These are phyloP conservation scores for Betta splendens DNA, from an alignment of 2,797 vertebrate genomes.

Conservation along the genomic window DNA sequence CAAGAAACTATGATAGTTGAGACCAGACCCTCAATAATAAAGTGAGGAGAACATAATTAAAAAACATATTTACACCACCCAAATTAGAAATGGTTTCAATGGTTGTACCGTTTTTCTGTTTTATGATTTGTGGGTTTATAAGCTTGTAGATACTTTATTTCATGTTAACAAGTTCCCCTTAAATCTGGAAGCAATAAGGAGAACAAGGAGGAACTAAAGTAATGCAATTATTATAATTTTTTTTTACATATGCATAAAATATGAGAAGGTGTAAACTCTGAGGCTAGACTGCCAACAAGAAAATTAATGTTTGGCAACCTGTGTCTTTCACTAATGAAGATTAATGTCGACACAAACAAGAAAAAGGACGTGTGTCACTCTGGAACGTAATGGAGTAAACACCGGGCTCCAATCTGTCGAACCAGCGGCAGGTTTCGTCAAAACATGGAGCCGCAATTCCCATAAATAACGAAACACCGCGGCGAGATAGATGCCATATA, in stretches of 20 bases:
- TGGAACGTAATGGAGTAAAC: conserved; percentile 26
- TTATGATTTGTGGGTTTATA: neutral
- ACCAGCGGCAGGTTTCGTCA: neutral
- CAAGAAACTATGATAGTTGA: neutral
- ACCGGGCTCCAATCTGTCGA: conserved; percentile 4
- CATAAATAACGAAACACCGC: conserved; percentile 4
- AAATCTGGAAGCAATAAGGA: neutral
- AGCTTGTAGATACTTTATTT: neutral
- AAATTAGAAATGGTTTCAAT: neutral
- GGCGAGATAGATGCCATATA: neutral
- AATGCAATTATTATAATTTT: conserved; percentile 43
- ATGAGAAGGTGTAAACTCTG: conserved; percentile 1
- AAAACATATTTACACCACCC: neutral
- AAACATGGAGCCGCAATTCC: neutral
- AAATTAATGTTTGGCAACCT: conserved; percentile 49
- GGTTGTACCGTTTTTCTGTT: neutral
- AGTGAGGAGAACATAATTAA: neutral
- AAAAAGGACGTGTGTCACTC: conserved; percentile 42
- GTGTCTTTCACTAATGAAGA: conserved; percentile 56
- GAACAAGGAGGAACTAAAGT: conserved; percentile 11
- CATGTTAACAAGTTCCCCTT: neutral
- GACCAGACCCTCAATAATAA: neutral
- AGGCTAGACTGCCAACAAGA: conserved; percentile 20
- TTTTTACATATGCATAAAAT: conserved; percentile 7
- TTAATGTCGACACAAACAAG: conserved; percentile 56